Evolutionary conservation across 2,888 invertebrate genomes (phyloP).

Genomic region (Orthosia gothica): DNA sequence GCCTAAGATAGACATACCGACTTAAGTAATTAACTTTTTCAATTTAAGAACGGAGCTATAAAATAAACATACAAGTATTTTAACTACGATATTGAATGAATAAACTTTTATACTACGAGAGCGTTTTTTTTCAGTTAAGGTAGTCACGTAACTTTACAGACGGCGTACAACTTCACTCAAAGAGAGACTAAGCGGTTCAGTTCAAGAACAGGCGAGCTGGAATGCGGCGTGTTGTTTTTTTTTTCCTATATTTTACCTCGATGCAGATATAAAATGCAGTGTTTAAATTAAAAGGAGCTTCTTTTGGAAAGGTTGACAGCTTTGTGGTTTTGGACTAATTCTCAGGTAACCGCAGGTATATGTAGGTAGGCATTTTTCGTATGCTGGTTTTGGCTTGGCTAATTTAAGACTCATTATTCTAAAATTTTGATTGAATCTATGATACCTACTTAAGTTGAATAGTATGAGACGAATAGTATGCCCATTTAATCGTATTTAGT

Average conservation of each 20-base stretch:
- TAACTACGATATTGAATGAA: neutral
- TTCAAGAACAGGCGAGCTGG: constrained; percentile 10
- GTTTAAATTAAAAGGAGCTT: neutral
- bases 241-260: neutral
- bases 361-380: too few species aligned
- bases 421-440: too few species aligned
- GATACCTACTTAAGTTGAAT: too few species aligned
- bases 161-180: constrained; percentile 15
- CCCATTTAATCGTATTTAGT: too few species aligned
- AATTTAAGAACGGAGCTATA: neutral
- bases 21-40: neutral
- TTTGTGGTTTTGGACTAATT: neutral
- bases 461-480: too few species aligned
- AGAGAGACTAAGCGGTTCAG: neutral
- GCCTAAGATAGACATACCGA: too few species aligned
- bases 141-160: constrained; percentile 6
- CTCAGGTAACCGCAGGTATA: too few species aligned
- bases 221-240: neutral
- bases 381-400: too few species aligned
- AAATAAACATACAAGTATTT: neutral
- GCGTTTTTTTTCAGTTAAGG: constrained; percentile 10
- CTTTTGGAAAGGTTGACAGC: neutral
- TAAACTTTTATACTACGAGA: neutral
- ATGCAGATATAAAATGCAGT: neutral
- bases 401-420: too few species aligned